Percentiles rank a stretch among this genome's conserved stretches.
Evolutionary conservation across 2,888 invertebrate species (phyloP).

Genomic region (Aethes cnicana): DNA sequence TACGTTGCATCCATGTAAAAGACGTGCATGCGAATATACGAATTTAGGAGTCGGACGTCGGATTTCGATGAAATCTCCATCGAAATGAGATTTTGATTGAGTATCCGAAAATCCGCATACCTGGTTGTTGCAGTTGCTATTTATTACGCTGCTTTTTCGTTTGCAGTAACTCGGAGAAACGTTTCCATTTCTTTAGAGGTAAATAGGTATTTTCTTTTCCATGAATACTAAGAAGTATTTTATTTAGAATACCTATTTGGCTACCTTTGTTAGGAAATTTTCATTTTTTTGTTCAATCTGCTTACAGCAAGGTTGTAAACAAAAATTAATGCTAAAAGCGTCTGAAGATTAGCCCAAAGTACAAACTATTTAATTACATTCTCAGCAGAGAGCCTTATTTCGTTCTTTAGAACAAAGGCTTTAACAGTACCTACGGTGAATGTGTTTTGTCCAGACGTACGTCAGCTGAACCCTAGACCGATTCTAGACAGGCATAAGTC

Average conservation of each 20-base stretch:
- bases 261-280: too few species aligned
- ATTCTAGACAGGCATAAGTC: conserved; percentile 54
- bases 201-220: too few species aligned
- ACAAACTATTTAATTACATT: neutral
- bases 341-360: too few species aligned
- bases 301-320: too few species aligned
- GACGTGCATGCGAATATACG: conserved; percentile 73
- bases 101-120: too few species aligned
- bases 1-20: conserved; percentile 45
- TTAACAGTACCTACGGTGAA: neutral
- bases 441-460: conserved; percentile 49
- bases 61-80: conserved; percentile 36
- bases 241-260: too few species aligned
- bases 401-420: conserved; percentile 3
- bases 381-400: neutral
- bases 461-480: conserved; percentile 36
- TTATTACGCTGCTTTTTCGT: too few species aligned
- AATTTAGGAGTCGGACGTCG: conserved; percentile 65
- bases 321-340: neutral
- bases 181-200: too few species aligned
- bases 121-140: too few species aligned
- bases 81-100: conserved; percentile 61
- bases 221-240: too few species aligned
- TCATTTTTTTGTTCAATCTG: too few species aligned
- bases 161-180: too few species aligned